Evolutionary conservation across 2,113 vertebrate species (phyloP), one percentile per base, ranked within the genome.

Genomic region (Oreotrochilus melanogaster): DNA sequence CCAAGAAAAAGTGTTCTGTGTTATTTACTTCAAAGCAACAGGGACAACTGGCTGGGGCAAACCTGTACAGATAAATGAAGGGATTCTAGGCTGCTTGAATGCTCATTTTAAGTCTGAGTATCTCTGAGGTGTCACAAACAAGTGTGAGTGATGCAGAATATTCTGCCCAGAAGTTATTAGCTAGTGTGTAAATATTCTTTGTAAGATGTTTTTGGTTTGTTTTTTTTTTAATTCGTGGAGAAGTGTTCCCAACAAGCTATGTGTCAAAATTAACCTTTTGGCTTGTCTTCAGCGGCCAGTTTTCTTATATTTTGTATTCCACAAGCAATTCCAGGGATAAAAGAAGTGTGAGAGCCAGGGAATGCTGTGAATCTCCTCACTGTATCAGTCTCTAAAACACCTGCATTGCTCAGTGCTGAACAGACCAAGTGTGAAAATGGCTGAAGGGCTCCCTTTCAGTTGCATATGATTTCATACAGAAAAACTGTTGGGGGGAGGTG

Each of bases 351-450:
- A 97, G 65, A 93, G 43, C 17, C 42, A 53, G n/a, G 42, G 61
- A 95, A 78, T 57, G 51, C 37, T 95, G 88, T 91, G 93, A 96
- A 91, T 71, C 66, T 94, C 96, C 74, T 91, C 97, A 70, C 60
- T 56, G 33, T 95, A 78, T 92, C 94, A 88, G 78, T 71, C 95
- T 78, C 31, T 71, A 39, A 94, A 96, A 95, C 80, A 95, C 91
- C 86, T 94, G 53, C 79, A 62, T 76, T 95, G 89, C 87, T 78
- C 33, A 48, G 78, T 30, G 65, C 35, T 73, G 70, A 82, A 56
- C 53, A 67, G 30, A 60, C 66, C n/a, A 80, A 10, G 43, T 80
- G 85, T 85, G 86, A 79, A 70, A 89, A 85, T 51, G 57, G 71
- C 82, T 95, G 67, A 42, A 74, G 35, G 58, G 14, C 39, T 70